These are phyloP conservation scores for Stramonita haemastoma DNA, from an alignment of 2,888 invertebrate genomes.

Conservation along the genomic window DNA sequence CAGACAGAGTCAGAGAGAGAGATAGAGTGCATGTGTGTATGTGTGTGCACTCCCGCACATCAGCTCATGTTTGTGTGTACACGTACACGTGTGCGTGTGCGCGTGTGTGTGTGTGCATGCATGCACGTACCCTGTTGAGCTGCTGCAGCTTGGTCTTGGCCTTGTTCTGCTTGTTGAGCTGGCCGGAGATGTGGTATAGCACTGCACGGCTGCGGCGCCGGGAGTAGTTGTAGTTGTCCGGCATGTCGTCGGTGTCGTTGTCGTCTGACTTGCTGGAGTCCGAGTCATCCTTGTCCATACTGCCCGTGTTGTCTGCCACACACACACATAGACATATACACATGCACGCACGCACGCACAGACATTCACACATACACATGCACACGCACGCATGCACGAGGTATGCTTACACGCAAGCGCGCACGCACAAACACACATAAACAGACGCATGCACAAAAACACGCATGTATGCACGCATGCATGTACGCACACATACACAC, in stretches of 20 bases:
- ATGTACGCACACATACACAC: no score
- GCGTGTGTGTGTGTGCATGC: neutral
- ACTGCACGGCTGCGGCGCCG: constrained; percentile 95
- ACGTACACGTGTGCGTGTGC: no score
- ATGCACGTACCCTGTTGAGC: constrained; percentile 60
- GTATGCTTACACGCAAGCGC: no score
- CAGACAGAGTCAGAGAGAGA: neutral
- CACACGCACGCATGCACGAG: no score
- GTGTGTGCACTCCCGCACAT: no score
- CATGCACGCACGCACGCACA: no score
- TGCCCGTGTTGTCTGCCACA: constrained; percentile 35
- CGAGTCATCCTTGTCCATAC: constrained; percentile 50
- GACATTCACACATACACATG: no score
- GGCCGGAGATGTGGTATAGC: constrained; percentile 96
- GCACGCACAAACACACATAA: no score
- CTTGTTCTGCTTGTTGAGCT: constrained; percentile 91
- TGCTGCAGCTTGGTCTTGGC: constrained; percentile 94
- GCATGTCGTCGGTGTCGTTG: constrained; percentile 57
- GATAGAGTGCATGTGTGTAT: neutral
- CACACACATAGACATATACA: no score
- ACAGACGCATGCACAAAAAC: no score
- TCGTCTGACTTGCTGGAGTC: constrained; percentile 50
- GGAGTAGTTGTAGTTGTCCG: constrained; percentile 85
- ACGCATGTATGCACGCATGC: no score
- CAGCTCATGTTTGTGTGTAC: no score